Conservation (phyloP, 2,113 vertebrate species). For the Caloenas nicobarica region DNA sequence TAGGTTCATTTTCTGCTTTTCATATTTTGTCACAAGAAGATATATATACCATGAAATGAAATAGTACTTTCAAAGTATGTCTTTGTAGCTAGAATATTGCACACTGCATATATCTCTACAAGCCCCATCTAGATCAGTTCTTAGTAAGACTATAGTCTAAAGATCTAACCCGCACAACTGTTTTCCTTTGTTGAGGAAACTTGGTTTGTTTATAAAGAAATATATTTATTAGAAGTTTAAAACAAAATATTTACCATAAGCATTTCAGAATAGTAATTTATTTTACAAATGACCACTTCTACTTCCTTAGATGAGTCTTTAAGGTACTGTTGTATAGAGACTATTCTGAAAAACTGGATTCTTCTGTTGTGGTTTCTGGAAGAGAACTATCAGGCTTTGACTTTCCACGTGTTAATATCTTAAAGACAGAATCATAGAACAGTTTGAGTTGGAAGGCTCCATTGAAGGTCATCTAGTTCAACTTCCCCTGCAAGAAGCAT, state of each 20-base stretch:
- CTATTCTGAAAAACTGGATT: not conserved
- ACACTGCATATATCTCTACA: not conserved
- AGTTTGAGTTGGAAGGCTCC: no score
- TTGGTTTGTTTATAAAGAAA: not conserved
- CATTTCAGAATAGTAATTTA: not conserved
- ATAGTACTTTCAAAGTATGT: not conserved
- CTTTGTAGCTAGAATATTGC: not conserved
- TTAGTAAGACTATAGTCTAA: not conserved
- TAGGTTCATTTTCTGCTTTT: constrained; percentile 32
- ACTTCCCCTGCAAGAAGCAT: no score
- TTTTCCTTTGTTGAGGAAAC: not conserved
- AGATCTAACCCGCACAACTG: not conserved
- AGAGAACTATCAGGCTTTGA: not conserved
- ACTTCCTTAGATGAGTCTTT: not conserved
- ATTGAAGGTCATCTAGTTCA: no score
- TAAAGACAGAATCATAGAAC: not conserved
- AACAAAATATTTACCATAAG: not conserved
- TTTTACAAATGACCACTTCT: not conserved
- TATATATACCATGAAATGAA: not conserved
- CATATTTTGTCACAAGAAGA: constrained; percentile 23
- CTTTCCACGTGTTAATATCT: not conserved
- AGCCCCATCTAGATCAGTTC: not conserved
- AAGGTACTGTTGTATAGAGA: not conserved
- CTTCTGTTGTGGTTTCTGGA: not conserved
- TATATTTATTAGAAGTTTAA: not conserved